A percentile compares a stretch with the other conserved stretches of the same genome.
phyloP scores from a whole-genome alignment of 1,140 invertebrate genomes.

The Pygmarrhopalites habei region DNA sequence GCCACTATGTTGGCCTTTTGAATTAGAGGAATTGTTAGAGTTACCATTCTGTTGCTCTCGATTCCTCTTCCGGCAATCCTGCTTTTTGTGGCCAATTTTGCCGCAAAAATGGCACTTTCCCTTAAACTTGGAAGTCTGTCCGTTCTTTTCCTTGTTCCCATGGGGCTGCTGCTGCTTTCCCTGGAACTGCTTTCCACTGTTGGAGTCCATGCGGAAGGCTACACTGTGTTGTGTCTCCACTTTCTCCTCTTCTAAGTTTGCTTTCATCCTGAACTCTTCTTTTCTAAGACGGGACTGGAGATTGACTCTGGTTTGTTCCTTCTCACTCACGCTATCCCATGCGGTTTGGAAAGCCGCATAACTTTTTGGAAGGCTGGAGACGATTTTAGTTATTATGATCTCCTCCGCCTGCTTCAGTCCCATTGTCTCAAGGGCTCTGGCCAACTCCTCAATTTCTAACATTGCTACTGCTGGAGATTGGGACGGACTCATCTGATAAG shows the following conservation, averaged over 20 bases:
- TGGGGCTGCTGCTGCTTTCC: background rate
- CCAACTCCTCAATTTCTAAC: slow-evolving; percentile 1
- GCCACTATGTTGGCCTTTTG: background rate
- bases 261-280: background rate
- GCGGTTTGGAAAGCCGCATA: background rate
- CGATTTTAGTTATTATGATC: background rate
- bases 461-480: background rate
- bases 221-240: background rate
- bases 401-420: background rate
- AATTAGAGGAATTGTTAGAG: too few species aligned
- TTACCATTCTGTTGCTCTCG: background rate
- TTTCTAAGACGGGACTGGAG: background rate
- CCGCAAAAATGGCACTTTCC: slow-evolving; percentile 5
- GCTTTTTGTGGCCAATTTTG: background rate
- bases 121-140: too few species aligned
- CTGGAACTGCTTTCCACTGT: background rate
- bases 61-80: background rate
- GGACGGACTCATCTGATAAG: background rate
- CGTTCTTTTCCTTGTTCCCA: background rate
- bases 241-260: background rate
- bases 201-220: background rate
- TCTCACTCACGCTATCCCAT: background rate
- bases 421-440: background rate
- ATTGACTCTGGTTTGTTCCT: background rate
- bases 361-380: slow-evolving; percentile 38